Conservation (phyloP, 2,113 vertebrate genomes). For the Tupaia tana region DNA sequence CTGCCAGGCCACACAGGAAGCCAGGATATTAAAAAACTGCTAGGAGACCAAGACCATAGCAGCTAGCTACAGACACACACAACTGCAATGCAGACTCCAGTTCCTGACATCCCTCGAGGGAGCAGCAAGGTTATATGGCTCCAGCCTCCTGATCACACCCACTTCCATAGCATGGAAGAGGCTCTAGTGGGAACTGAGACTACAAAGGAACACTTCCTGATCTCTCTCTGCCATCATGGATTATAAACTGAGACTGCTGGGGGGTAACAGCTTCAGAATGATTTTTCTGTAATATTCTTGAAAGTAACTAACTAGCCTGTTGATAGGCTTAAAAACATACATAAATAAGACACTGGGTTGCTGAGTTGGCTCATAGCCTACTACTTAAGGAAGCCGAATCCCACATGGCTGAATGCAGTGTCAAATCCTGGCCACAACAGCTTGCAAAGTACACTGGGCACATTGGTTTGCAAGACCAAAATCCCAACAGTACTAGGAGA, state of each 20-base stretch:
- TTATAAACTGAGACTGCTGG: too few relatives aligned
- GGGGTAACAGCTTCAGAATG: too few relatives aligned
- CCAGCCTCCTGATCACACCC: neutral
- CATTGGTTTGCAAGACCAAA: too few relatives aligned
- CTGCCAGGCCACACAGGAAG: conserved; percentile 55
- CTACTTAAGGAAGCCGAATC: too few relatives aligned
- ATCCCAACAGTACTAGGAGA: too few relatives aligned
- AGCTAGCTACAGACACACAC: neutral
- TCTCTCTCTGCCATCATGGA: rapidly evolving
- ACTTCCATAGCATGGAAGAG: neutral
- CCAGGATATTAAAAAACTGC: conserved; percentile 1
- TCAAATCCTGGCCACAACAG: too few relatives aligned
- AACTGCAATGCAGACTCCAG: neutral
- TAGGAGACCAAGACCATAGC: neutral
- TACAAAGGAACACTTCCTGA: neutral
- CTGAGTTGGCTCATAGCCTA: neutral
- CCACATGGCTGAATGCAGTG: too few relatives aligned
- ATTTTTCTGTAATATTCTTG: neutral
- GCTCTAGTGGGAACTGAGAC: too few relatives aligned
- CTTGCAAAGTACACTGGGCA: too few relatives aligned
- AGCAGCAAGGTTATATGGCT: neutral
- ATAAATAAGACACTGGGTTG: neutral
- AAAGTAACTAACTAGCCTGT: neutral
- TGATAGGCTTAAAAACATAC: neutral
- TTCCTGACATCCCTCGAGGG: neutral